Evolutionary conservation across 2,797 vertebrate species (phyloP), one percentile per base, ranked within the genome.

Genomic region (Percopsis omiscomaycus): DNA sequence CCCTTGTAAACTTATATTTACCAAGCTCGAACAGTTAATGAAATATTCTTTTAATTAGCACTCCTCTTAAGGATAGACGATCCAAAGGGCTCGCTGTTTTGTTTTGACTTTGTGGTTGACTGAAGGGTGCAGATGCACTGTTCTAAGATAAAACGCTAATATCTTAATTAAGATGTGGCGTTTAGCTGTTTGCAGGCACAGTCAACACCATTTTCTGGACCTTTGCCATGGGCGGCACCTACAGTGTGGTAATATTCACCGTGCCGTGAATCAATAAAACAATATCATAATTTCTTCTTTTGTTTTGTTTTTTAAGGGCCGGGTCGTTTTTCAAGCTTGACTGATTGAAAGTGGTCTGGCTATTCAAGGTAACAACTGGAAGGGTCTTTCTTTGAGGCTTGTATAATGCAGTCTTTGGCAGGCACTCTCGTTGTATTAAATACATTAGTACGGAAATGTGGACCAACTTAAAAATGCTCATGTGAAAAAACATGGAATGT

Each of bases 11-110:
- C 91, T 89, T 92, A 87, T 90, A 93, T 92, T 92, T 92, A 92
- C 89, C 87, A 88, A 91, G 89, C 89, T 89, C 86, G 89, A 89
- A 91, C 87, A 89, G 88, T 92, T 92, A 89, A 92, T 93, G 89
- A 92, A 92, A 92, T 89, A 90, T 86, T 90, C 80, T 91, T 92
- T 92, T 92, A 92, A 94, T 94, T 93, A 92, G 90, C 83, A 79
- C 79, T 79, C 84, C 82, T 89, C 81, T 88, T 89, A 86, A 82
- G 88, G 88, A 86, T 85, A 76, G 74, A 78, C 82, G 86, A 89
- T 89, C 86, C 87, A 82, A 93, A 80, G 81, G 80, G 84, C 85
- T 85, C 80, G 75, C 61, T 69, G 84, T 87, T 92, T 88, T 90
- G 88, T 91, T 91, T 89, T 84, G 80, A 70, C 86, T 92, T 89